phyloP scores from a whole-genome alignment of 64 coral and sea anemone genomes.

The Trachythela sp. region DNA sequence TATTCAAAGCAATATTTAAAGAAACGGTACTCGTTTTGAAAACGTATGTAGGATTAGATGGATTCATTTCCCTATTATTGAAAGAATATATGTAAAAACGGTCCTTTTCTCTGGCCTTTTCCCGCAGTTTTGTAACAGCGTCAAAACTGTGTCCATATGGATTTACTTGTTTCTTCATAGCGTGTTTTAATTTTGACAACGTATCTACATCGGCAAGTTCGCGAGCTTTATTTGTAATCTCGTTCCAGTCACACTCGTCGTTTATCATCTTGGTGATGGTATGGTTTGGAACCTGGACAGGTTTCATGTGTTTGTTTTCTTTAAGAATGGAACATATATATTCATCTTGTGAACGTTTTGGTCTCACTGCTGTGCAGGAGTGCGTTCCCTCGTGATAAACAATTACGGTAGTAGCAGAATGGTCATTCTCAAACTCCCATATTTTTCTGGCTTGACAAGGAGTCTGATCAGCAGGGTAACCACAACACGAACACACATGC shows the following conservation, averaged over 20 bases:
- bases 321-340: conserved; percentile 8
- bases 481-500: conserved; percentile 41
- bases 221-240: conserved; percentile 33
- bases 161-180: conserved; percentile 24
- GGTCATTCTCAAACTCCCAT: conserved; percentile 46
- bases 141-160: conserved; percentile 45
- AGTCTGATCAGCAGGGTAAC: not conserved
- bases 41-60: conserved; percentile 20
- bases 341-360: not conserved
- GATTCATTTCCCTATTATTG: conserved; percentile 43
- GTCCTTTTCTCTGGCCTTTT: conserved; percentile 14
- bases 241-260: conserved; percentile 27
- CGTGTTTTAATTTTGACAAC: conserved; percentile 22
- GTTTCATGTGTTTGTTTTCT: conserved; percentile 26
- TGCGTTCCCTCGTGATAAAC: conserved; percentile 52
- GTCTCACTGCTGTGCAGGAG: conserved; percentile 27
- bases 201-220: conserved; percentile 11
- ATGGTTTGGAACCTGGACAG: conserved; percentile 17
- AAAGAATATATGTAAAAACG: conserved; percentile 31
- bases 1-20: conserved; percentile 29
- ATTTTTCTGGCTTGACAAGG: conserved; percentile 51
- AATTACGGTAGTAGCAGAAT: conserved; percentile 2
- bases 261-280: conserved; percentile 16
- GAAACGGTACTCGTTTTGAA: conserved; percentile 34
- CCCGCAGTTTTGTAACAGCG: conserved; percentile 36